Conservation (phyloP, 1,140 invertebrate species). For the Reticulitermes speratus region DNA sequence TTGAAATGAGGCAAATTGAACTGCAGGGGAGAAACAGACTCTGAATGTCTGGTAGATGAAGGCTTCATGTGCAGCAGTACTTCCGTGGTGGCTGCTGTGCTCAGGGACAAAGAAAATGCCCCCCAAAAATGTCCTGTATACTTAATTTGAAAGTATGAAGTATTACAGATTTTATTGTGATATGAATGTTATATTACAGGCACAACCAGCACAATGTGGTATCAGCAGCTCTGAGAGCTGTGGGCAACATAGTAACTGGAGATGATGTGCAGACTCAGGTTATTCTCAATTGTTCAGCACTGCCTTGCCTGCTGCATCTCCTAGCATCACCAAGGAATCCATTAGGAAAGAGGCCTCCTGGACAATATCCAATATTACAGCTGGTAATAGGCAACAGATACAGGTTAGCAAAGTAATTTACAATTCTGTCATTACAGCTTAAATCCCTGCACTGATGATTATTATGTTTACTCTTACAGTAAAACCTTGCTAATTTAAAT, state of each 20-base stretch:
- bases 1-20: too few species aligned
- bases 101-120: too few species aligned
- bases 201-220: slow-evolving; percentile 88
- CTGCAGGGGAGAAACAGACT: too few species aligned
- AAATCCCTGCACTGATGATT: too few species aligned
- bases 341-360: slow-evolving; percentile 97
- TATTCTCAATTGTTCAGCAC: slow-evolving; percentile 85
- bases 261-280: slow-evolving; percentile 97
- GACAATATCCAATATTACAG: slow-evolving; percentile 98
- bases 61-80: too few species aligned
- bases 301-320: slow-evolving; percentile 81
- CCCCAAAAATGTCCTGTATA: too few species aligned
- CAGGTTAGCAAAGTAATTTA: slow-evolving; percentile 54
- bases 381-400: slow-evolving; percentile 92
- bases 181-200: slow-evolving; percentile 52
- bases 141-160: too few species aligned
- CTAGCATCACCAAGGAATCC: slow-evolving; percentile 78
- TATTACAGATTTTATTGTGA: neutral
- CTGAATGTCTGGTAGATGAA: too few species aligned
- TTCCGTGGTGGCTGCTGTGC: too few species aligned
- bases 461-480: too few species aligned
- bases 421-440: too few species aligned
- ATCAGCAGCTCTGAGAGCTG: slow-evolving; percentile 91
- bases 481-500: too few species aligned
- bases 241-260: slow-evolving; percentile 97